phyloP scores from a whole-genome alignment of 2,888 invertebrate genomes.

The Lagria hirta region DNA sequence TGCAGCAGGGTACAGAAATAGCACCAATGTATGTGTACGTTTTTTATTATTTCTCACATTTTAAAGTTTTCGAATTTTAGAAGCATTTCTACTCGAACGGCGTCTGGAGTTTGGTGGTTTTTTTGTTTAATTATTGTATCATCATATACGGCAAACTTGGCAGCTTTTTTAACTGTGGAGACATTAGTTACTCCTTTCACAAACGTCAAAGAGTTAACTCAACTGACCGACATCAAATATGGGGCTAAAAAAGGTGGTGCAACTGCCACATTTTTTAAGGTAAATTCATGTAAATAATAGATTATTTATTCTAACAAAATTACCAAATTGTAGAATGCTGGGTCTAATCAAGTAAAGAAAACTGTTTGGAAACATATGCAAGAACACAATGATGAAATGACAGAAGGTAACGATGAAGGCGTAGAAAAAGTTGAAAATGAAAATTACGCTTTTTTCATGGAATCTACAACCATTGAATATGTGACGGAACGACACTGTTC shows the following conservation, averaged over 20 bases:
- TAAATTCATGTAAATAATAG: conserved; percentile 52
- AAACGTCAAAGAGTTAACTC: conserved; percentile 80
- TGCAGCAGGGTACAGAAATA: conserved; percentile 87
- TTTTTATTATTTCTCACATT: conserved; percentile 22
- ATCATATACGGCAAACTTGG: conserved; percentile 88
- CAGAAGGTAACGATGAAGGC: conserved; percentile 66
- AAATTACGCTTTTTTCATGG: conserved; percentile 85
- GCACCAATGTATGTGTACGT: conserved; percentile 76
- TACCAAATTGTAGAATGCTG: conserved; percentile 65
- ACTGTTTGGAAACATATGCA: conserved; percentile 82
- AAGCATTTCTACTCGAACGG: conserved; percentile 83
- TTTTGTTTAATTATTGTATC: conserved; percentile 84
- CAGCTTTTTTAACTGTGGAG: conserved; percentile 86
- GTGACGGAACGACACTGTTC: conserved; percentile 75
- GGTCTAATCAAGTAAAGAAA: conserved; percentile 9
- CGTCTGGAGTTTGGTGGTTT: conserved; percentile 88
- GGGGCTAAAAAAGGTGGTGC: conserved; percentile 86
- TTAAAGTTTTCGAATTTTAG: conserved; percentile 53
- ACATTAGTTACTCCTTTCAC: conserved; percentile 70
- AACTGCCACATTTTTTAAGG: conserved; percentile 86
- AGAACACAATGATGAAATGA: conserved; percentile 62
- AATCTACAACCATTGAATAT: conserved; percentile 87
- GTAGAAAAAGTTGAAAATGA: conserved; percentile 55
- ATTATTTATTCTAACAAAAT: conserved; percentile 1
- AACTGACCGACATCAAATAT: conserved; percentile 79